Base-by-base conservation (phyloP, 2,797 vertebrate species). In the Antennarius maculatus region DNA sequence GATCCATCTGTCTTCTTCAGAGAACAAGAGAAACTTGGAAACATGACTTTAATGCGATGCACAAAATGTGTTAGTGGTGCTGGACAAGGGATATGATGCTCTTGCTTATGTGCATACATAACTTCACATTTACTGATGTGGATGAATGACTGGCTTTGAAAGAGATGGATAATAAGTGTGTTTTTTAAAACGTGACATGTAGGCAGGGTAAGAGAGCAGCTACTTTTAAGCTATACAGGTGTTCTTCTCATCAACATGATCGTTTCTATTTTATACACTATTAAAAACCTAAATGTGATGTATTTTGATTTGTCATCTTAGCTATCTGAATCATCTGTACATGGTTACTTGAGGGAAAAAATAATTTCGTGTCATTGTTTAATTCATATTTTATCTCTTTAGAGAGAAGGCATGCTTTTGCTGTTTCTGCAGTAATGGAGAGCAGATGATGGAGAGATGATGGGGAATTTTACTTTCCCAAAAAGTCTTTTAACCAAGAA, bases 391-490 rank as follows among this genome's bases (percentile, higher is more conserved):
- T 83, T 45, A 74, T 37, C 68, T 70, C 27, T 65, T 48, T 77
- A 57, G 29, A 56, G 73, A 49, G 42, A 79, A 61, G 61, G 61
- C 0, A 52, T 58, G 45, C 59, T 51, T 78, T 66, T 43, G 72
- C 42, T 39, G 49, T 74, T 71, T 77, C 61, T 61, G 48, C 64
- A 27, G 71, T 87, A 86, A 90, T 85, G 64, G 45, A 61, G 71
- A 87, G 82, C 83, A 88, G 86, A 83, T 80, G 83, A 86, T 66
- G 61, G 70, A 77, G 57, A 65, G 64, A 83, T 69, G 62, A 76
- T 65, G 69, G 55, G 74, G 74, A 71, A 55, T 77, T 80, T 60
- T 39, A 62, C 70, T 71, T 67, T 62, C 49, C 69, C 60, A 27
- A 60, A 77, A 79, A 53, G 46, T 58, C 39, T 75, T 79, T 61